Conservation (phyloP, 2,888 invertebrate species). For the Leucoma salicis region DNA sequence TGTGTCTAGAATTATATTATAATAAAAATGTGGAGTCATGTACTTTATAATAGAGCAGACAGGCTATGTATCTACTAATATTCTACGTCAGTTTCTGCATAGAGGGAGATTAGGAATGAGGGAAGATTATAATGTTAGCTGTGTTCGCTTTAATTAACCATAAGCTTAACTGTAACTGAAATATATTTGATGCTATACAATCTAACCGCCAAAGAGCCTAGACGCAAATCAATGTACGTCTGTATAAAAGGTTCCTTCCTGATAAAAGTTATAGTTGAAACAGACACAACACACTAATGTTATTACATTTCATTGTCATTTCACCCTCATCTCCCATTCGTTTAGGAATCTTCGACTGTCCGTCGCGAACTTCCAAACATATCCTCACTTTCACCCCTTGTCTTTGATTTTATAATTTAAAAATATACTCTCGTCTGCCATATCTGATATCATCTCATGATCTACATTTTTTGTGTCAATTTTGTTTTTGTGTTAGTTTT, state of each 20-base stretch:
- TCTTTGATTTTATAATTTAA: slow-evolving; percentile 49
- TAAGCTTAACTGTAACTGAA: neutral
- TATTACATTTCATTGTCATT: slow-evolving; percentile 54
- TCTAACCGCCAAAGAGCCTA: slow-evolving; percentile 22
- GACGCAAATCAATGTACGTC: slow-evolving; percentile 20
- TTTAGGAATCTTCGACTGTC: slow-evolving; percentile 27
- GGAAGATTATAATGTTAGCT: slow-evolving; percentile 22
- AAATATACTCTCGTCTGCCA: slow-evolving; percentile 45
- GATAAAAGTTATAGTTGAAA: slow-evolving; percentile 38
- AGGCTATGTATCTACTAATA: slow-evolving; percentile 28
- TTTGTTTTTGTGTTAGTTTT: slow-evolving; percentile 65
- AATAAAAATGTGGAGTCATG: slow-evolving; percentile 49
- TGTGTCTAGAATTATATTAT: slow-evolving; percentile 36
- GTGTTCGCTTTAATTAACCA: slow-evolving; percentile 33
- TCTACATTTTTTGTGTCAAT: slow-evolving; percentile 67
- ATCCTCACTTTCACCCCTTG: slow-evolving; percentile 39
- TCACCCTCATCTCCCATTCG: slow-evolving; percentile 44
- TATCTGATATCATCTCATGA: slow-evolving; percentile 64
- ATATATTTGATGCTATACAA: slow-evolving; percentile 6
- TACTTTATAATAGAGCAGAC: slow-evolving; percentile 46
- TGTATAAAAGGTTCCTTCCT: slow-evolving; percentile 10
- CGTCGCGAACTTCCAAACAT: slow-evolving; percentile 32
- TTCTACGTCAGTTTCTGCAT: slow-evolving; percentile 15
- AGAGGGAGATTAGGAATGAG: slow-evolving; percentile 22
- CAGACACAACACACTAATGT: slow-evolving; percentile 72